Percentiles rank a stretch among this genome's conserved stretches.
These are phyloP conservation scores for Phrynocephalus versicolor DNA, from an alignment of 2,113 vertebrate genomes.

Conservation along the genomic window DNA sequence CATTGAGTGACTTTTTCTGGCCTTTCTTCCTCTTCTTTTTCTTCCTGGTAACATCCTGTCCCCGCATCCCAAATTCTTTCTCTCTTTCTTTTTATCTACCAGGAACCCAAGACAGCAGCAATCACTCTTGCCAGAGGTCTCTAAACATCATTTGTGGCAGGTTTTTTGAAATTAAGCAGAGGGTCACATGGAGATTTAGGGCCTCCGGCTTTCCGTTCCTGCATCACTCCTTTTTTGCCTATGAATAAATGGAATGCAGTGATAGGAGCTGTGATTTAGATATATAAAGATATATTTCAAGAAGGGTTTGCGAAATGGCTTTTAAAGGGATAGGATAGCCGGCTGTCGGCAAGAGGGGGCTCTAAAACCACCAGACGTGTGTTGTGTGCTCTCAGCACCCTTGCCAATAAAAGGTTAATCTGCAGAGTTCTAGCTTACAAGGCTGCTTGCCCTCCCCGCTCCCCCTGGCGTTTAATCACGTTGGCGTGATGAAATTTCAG, in stretches of 20 bases:
- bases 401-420: conserved; percentile 75
- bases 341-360: conserved; percentile 17
- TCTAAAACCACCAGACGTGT: neutral
- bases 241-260: neutral
- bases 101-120: neutral
- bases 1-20: neutral
- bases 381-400: conserved; percentile 39
- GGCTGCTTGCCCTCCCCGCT: conserved; percentile 61
- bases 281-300: neutral
- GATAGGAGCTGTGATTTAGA: neutral
- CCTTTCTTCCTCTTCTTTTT: neutral
- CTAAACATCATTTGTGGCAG: neutral
- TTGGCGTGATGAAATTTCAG: conserved; percentile 87
- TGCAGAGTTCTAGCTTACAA: conserved; percentile 65
- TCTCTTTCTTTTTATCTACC: neutral
- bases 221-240: neutral
- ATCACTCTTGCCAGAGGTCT: neutral
- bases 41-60: neutral
- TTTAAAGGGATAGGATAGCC: conserved; percentile 22
- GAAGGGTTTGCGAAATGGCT: conserved; percentile 21
- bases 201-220: neutral
- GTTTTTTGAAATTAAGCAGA: neutral
- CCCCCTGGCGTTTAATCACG: conserved; percentile 82
- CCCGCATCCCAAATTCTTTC: too few species aligned
- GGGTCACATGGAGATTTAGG: neutral